phyloP scores from a whole-genome alignment of 2,888 invertebrate genomes.

The Eupeodes luniger region DNA sequence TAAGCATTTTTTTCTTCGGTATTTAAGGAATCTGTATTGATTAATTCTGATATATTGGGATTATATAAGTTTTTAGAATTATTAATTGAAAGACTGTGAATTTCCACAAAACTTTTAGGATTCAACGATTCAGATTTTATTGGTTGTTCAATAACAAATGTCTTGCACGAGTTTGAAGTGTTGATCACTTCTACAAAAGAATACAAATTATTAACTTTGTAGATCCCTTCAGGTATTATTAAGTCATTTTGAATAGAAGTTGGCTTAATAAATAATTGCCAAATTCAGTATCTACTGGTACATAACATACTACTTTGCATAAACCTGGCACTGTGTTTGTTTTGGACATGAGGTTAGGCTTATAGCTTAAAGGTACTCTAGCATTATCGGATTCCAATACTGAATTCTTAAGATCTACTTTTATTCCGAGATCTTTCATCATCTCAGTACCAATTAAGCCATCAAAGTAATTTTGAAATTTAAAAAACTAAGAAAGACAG shows the following conservation, averaged over 20 bases:
- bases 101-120: slow-evolving; percentile 1
- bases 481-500: slow-evolving; percentile 57
- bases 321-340: slow-evolving; percentile 42
- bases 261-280: slow-evolving; percentile 42
- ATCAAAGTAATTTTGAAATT: slow-evolving; percentile 74
- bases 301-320: slow-evolving; percentile 44
- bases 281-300: slow-evolving; percentile 49
- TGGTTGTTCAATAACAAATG: slow-evolving; percentile 53
- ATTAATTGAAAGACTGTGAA: slow-evolving; percentile 13
- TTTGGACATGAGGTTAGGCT: slow-evolving; percentile 60
- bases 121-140: slow-evolving; percentile 27
- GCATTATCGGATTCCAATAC: slow-evolving; percentile 22
- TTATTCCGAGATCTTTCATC: slow-evolving; percentile 58
- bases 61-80: background rate
- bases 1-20: slow-evolving; percentile 27
- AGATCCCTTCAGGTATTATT: slow-evolving; percentile 50
- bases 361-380: slow-evolving; percentile 42
- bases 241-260: slow-evolving; percentile 1
- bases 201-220: slow-evolving; percentile 44
- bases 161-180: slow-evolving; percentile 9
- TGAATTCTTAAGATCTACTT: slow-evolving; percentile 61
- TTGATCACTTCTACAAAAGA: slow-evolving; percentile 52
- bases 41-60: background rate
- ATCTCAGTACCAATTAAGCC: slow-evolving; percentile 68
- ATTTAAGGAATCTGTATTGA: background rate